Percentiles rank a stretch among this genome's conserved stretches.
phyloP scores from a whole-genome alignment of 1,140 invertebrate genomes.

The Trialeurodes vaporariorum region DNA sequence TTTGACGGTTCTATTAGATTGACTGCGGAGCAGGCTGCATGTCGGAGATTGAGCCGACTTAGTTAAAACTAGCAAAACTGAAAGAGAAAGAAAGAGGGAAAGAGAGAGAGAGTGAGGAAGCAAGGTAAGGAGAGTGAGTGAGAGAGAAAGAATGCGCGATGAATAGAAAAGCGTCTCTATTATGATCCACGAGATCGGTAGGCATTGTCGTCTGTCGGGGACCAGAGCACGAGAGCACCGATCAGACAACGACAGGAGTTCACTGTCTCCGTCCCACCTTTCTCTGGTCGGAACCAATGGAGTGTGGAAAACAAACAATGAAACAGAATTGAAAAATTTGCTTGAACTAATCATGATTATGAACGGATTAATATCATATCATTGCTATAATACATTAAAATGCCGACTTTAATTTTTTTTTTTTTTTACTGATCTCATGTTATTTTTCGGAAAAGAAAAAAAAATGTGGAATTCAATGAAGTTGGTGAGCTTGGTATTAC shows the following conservation, averaged over 20 bases:
- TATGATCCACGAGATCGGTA: neutral
- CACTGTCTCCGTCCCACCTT: too few species aligned
- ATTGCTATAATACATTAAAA: too few species aligned
- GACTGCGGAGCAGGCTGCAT: neutral
- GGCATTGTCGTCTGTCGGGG: neutral
- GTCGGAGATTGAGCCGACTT: neutral
- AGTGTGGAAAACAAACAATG: neutral
- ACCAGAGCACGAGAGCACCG: too few species aligned
- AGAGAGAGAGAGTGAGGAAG: slow-evolving; percentile 1
- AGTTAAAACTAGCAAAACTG: neutral
- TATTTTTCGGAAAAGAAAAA: too few species aligned
- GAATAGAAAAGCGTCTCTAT: neutral
- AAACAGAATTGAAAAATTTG: too few species aligned
- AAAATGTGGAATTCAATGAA: too few species aligned
- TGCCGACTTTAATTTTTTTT: too few species aligned
- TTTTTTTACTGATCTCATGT: too few species aligned
- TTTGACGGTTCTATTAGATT: neutral
- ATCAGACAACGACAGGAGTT: too few species aligned
- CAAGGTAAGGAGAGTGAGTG: neutral
- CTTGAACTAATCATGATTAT: neutral
- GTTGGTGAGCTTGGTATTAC: too few species aligned
- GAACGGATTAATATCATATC: too few species aligned
- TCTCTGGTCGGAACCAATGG: too few species aligned
- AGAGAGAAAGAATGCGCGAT: neutral
- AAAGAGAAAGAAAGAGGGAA: neutral